Evolutionary conservation across 2,888 invertebrate genomes (phyloP).

Genomic region (Cremastinae sp.): DNA sequence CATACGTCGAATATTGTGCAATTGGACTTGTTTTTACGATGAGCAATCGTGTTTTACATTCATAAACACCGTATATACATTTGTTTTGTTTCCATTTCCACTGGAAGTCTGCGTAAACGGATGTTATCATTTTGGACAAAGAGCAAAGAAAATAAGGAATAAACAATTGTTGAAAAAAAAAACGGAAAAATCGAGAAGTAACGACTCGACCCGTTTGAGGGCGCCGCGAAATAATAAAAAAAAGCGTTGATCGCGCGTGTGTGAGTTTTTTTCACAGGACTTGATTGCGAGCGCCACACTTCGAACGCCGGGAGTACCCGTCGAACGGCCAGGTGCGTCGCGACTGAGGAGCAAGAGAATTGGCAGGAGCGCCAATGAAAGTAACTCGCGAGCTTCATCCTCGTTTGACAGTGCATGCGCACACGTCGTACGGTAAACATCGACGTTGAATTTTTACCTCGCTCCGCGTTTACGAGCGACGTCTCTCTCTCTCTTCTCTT

Average conservation of each 20-base stretch:
- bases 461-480: too few relatives aligned
- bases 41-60: slow-evolving; percentile 16
- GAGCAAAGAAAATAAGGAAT: too few relatives aligned
- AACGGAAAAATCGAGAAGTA: slow-evolving; percentile 16
- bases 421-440: slow-evolving; percentile 49
- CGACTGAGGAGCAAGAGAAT: slow-evolving; percentile 17
- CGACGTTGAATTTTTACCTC: not conserved
- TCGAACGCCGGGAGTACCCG: not conserved
- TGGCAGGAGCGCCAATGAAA: slow-evolving; percentile 41
- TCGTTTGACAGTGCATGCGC: slow-evolving; percentile 49
- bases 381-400: slow-evolving; percentile 40
- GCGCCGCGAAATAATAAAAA: slow-evolving; percentile 63
- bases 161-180: too few relatives aligned
- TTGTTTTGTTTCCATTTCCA: not conserved
- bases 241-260: too few relatives aligned
- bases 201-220: not conserved
- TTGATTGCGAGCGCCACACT: slow-evolving; percentile 44
- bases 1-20: slow-evolving; percentile 2
- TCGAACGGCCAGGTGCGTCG: slow-evolving; percentile 46
- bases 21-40: slow-evolving; percentile 13
- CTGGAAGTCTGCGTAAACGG: not conserved
- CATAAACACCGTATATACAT: slow-evolving; percentile 2
- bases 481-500: not conserved
- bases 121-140: slow-evolving; percentile 17
- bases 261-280: slow-evolving; percentile 52